Evolutionary conservation across 2,113 vertebrate genomes (phyloP).

Genomic region (Rhinolophus sinicus): DNA sequence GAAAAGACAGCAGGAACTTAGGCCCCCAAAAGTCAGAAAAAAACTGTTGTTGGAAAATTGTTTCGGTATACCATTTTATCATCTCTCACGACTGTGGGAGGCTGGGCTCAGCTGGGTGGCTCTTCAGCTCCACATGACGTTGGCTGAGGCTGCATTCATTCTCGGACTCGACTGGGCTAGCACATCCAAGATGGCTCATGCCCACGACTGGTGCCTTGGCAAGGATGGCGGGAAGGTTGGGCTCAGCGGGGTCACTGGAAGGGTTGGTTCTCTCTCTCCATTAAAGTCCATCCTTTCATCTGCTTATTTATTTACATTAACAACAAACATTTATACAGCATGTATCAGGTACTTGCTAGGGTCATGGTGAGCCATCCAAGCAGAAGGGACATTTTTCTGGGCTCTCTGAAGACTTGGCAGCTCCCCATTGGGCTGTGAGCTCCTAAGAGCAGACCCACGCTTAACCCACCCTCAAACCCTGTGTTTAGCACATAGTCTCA

Average conservation of each 20-base stretch:
- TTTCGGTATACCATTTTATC: neutral
- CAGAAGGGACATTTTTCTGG: neutral
- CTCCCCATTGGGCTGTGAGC: neutral
- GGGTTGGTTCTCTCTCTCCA: neutral
- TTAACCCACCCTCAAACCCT: neutral
- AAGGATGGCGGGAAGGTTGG: neutral
- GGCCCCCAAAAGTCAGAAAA: neutral
- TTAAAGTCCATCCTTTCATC: neutral
- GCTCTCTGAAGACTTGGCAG: neutral
- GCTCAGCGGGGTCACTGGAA: neutral
- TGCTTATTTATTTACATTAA: neutral
- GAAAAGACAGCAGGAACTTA: neutral
- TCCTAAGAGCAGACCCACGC: neutral
- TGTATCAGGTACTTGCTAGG: neutral
- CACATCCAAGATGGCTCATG: neutral
- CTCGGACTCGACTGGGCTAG: neutral
- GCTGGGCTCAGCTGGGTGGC: neutral
- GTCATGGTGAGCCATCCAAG: neutral
- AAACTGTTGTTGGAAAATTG: neutral
- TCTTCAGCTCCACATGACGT: neutral
- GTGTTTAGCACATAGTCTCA: neutral
- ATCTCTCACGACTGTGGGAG: accelerated
- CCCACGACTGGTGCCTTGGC: neutral
- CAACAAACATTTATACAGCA: neutral
- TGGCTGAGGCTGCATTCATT: too few relatives aligned